phyloP scores from a whole-genome alignment of 1,140 invertebrate species.

The Andrena cerasifolii region DNA sequence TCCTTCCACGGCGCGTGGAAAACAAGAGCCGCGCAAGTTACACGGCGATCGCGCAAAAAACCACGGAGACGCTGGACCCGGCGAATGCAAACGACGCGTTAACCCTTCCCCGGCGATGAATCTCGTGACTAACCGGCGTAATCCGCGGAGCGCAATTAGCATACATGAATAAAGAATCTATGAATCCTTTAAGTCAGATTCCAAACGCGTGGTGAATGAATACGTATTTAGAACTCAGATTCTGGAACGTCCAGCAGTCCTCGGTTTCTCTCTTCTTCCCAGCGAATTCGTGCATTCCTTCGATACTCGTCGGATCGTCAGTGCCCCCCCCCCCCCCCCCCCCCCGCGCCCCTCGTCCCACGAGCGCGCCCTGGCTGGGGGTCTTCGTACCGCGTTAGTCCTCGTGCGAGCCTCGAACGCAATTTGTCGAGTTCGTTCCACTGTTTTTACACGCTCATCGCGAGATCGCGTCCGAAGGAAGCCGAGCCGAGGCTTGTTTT shows the following conservation, averaged over 20 bases:
- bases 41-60: constrained; percentile 2
- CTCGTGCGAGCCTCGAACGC: background rate
- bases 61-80: constrained; percentile 1
- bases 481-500: background rate
- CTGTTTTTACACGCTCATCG: constrained; percentile 2
- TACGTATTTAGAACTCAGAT: constrained; percentile 47
- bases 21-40: background rate
- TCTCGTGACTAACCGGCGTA: constrained; percentile 61
- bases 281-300: background rate
- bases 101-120: constrained; percentile 34
- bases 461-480: background rate
- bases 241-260: background rate
- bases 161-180: constrained; percentile 67
- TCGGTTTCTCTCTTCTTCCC: background rate
- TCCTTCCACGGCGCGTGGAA: constrained; percentile 12
- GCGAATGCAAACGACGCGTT: constrained; percentile 20
- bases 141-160: constrained; percentile 59
- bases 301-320: too few relatives aligned
- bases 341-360: too few relatives aligned
- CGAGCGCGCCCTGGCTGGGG: too few relatives aligned
- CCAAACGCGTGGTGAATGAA: constrained; percentile 49
- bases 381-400: too few relatives aligned
- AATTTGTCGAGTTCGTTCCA: background rate
- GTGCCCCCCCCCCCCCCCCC: too few relatives aligned
- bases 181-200: constrained; percentile 56